Evolutionary conservation across 2,888 invertebrate genomes (phyloP), one percentile per base, ranked within the genome.

Genomic region (Cartodere bifasciata): DNA sequence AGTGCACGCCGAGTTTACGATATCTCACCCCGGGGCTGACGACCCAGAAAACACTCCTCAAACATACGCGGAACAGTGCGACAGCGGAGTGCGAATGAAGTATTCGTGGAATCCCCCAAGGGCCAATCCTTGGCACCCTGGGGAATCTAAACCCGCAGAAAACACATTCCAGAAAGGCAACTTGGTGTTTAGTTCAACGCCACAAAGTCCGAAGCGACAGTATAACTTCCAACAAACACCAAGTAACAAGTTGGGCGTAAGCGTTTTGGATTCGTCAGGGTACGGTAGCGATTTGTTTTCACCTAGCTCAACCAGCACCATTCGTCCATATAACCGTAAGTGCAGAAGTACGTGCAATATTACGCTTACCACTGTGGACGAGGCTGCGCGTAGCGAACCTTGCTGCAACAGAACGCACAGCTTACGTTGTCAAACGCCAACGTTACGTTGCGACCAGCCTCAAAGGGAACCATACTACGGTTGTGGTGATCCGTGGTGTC

Each of bases 271-370:
- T 23, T 34, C 31, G 2, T 37, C 37, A 1, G 71, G 68, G 2
- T 70, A 70, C 44, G 63, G 64, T 37, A 72, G 72, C 44, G 68
- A 70, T 44, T 60, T 58, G 20, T 49, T 62, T 4, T 60, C 63
- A 0, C 59, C 63, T 1, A 44, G 47, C 21, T 26, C 26, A 13
- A 31, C 42, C 9, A 56, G 50, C 37, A 39, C 57, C 13, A 52
- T 52, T 4, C 45, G 52, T n/a, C 57, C 60, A 2, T 63, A 62
- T 39, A 62, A 64, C 39, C 53, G 67, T 4, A 59, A 65, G 34
- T 77, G 77, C 47, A 68, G 65, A 38, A 78, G 75, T 53, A 77
- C 77, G 1, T 78, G 75, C 48, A 77, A 69, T 47, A 78, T 79
- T 32, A 67, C n/a, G n/a, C 41, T 42, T 32, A 46, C 47, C 41